Base-by-base conservation (phyloP, 2,888 invertebrate genomes). In the Perithous albicinctus region DNA sequence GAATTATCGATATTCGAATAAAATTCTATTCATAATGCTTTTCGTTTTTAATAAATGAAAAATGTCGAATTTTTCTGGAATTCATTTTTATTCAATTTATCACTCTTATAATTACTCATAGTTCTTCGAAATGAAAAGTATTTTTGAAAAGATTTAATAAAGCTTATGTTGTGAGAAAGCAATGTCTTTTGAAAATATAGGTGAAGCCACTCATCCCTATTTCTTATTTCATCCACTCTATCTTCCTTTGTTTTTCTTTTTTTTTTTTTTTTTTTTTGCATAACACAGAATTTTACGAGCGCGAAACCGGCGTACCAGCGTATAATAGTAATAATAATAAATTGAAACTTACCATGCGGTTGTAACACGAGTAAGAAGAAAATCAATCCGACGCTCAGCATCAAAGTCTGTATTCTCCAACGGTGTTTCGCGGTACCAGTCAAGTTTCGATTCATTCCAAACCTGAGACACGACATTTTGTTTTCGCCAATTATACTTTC, bases 291-390 rank as follows among this genome's bases (percentile, higher is more conserved):
- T 41, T 41, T 10, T 41, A 2, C 41, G n/a, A 41, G 38, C 38
- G 2, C 29, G 29, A 4, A 29, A 29, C 38, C 8, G 8, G 6
- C 1, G 7, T 10, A 46, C n/a, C n/a, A n/a, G 1, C 1, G 46
- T 46, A 46, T 46, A 4, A 18, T 6, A 48, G 20, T 3, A 56
- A 32, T 56, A 32, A 77, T 15, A 10, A 46, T 10, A 23, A 5
- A 35, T 23, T 6, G 29, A 76, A 48, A 87, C 90, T 90, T 82
- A 92, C 92, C 92, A 89, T 89, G 90, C 77, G 92, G 91, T 86
- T 92, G 87, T 83, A 90, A 87, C 86, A 88, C 87, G 86, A 92
- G 90, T 80, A 91, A 84, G 75, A 91, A 85, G 85, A 90, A 86
- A 83, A 92, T 88, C 85, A 90, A 84, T 77, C 82, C 81, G 73